These are phyloP conservation scores for Himalopsyche anomala DNA, from an alignment of 2,888 invertebrate genomes.

Conservation along the genomic window DNA sequence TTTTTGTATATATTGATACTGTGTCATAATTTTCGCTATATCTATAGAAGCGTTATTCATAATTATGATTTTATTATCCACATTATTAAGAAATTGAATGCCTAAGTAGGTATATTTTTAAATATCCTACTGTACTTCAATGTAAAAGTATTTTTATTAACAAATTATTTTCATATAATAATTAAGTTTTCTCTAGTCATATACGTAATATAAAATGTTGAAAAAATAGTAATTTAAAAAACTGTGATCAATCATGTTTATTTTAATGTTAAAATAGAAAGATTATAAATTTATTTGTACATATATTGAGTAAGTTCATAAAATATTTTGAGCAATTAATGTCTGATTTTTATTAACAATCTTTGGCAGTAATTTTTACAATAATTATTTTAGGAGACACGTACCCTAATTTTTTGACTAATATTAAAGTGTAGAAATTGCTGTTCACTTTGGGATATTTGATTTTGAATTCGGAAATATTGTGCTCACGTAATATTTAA, in stretches of 20 bases:
- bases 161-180: too few species aligned
- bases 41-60: too few species aligned
- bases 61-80: too few species aligned
- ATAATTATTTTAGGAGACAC: too few species aligned
- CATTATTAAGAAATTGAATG: too few species aligned
- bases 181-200: constrained; percentile 4
- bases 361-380: not conserved
- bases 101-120: too few species aligned
- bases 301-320: not conserved
- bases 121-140: not conserved
- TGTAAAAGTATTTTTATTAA: not conserved
- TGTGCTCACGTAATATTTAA: too few species aligned
- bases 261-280: not conserved
- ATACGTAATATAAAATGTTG: not conserved
- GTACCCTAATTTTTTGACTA: too few species aligned
- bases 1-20: not conserved
- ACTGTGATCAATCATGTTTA: not conserved
- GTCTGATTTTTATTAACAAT: not conserved
- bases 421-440: too few species aligned
- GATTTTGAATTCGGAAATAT: too few species aligned
- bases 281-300: constrained; percentile 41
- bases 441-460: too few species aligned
- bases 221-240: not conserved
- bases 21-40: too few species aligned
- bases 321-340: not conserved